Base-by-base conservation (phyloP, 2,888 invertebrate genomes). In the Elmis aenea region DNA sequence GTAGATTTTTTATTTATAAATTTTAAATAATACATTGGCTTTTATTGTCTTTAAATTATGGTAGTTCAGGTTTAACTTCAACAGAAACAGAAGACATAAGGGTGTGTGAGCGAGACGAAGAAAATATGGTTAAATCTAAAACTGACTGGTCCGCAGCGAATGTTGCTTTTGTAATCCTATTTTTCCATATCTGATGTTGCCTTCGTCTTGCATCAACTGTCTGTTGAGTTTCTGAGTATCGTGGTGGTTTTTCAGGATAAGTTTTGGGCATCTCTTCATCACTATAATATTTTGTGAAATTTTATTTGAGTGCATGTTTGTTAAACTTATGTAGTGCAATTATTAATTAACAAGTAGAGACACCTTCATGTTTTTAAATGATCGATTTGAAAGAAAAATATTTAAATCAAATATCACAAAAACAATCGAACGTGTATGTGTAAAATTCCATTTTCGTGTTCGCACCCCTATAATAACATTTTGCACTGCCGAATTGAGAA, bases 131-230 rank as follows among this genome's bases (percentile, higher is more conserved):
- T 15, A 40, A 33, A 23, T 44, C 37, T 16, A 33, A 13, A 18
- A 32, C 22, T 5, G 38, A 45, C 21, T 27, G 32, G 11, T 33
- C 33, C 16, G 18, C 28, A 5, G 33, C 43, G 12, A 38, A 34
- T 5, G 38, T 33, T n/a, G 28, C 35, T 20, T 38, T 38, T 29
- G 51, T 45, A 5, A 58, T 26, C 24, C 58, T 54, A 28, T 48
- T 45, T 4, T 45, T 35, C 65, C 65, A 66, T 37, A 57, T 38
- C 44, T 57, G 55, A 32, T 59, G 55, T 40, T 65, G 64, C 3
- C 22, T 42, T 26, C 36, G 44, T 35, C 64, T 52, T 5, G 51
- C 46, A 22, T 33, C 36, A 31, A 40, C 50, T 9, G 51, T 51
- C 22, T 54, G 50, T 16, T 42, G 25, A 3, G 53, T 55, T 43